Percentiles rank a stretch among this genome's conserved stretches.
phyloP scores from a whole-genome alignment of 2,888 invertebrate genomes.

The Caenorhabditis imperialis region DNA sequence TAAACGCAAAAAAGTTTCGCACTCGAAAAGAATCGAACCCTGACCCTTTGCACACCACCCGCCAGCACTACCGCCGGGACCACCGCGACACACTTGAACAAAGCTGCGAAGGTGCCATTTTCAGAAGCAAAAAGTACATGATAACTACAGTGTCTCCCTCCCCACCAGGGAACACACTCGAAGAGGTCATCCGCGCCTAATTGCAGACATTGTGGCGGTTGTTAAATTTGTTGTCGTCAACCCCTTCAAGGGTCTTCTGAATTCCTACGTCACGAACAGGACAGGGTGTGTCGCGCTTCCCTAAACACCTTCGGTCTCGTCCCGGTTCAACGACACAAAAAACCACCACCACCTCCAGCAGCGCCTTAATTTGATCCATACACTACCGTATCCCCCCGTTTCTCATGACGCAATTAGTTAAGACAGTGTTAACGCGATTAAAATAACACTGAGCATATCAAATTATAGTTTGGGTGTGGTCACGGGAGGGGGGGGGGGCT shows the following conservation, averaged over 20 bases:
- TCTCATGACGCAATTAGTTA: constrained; percentile 7
- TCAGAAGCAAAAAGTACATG: too few species aligned
- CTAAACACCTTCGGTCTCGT: constrained; percentile 40
- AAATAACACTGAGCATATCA: constrained; percentile 26
- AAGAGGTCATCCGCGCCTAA: constrained; percentile 14
- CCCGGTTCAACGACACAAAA: constrained; percentile 45
- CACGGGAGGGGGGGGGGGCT: constrained; percentile 1
- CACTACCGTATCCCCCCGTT: constrained; percentile 1
- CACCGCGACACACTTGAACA: too few species aligned
- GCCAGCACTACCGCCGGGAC: too few species aligned
- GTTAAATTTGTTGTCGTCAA: constrained; percentile 2
- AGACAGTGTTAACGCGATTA: constrained; percentile 43
- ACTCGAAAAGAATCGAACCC: too few species aligned
- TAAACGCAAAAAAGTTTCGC: too few species aligned
- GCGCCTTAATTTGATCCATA: constrained; percentile 20
- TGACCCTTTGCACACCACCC: too few species aligned
- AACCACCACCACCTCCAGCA: constrained; percentile 22
- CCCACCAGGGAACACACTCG: constrained; percentile 28
- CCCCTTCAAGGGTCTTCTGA: too few species aligned
- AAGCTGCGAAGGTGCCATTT: too few species aligned
- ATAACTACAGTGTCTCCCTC: too few species aligned
- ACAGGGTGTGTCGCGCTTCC: constrained; percentile 40
- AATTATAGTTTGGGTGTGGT: constrained; percentile 50
- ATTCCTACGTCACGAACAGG: constrained; percentile 43
- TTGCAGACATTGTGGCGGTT: constrained; percentile 48